These are phyloP conservation scores for Lydus trimaculatus DNA, from an alignment of 2,888 invertebrate species.

Conservation along the genomic window DNA sequence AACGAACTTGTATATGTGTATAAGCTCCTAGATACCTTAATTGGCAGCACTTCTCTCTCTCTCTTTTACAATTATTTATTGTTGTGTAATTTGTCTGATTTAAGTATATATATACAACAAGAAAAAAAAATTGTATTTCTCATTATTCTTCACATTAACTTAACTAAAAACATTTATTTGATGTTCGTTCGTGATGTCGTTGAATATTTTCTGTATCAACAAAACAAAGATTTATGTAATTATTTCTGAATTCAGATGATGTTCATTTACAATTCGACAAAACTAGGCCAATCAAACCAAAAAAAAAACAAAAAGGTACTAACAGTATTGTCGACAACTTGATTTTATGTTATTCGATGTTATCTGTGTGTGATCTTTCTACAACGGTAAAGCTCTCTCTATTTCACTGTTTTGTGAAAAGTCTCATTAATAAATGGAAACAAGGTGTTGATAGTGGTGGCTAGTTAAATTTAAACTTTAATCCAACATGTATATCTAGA, in stretches of 20 bases:
- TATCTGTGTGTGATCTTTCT: not conserved
- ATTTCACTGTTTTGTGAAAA: not conserved
- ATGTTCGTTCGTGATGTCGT: too few relatives aligned
- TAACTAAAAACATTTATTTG: too few relatives aligned
- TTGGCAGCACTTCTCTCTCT: not conserved
- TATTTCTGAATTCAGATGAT: too few relatives aligned
- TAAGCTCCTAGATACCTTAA: conserved; percentile 3
- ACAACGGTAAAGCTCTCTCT: not conserved
- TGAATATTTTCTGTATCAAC: too few relatives aligned
- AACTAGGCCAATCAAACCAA: not conserved
- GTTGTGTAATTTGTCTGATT: too few relatives aligned
- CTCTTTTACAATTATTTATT: not conserved
- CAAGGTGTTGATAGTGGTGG: not conserved
- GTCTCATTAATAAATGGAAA: not conserved
- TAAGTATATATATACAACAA: too few relatives aligned
- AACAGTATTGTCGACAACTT: not conserved
- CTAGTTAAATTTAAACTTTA: not conserved
- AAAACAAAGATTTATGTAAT: too few relatives aligned
- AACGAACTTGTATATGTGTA: not conserved
- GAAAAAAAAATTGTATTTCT: not conserved
- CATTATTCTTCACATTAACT: not conserved
- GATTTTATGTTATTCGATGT: not conserved
- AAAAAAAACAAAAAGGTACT: not conserved
- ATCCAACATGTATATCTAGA: not conserved
- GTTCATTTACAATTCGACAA: too few relatives aligned